phyloP scores from a whole-genome alignment of 2,797 vertebrate species.

The Urosaurus nigricauda region DNA sequence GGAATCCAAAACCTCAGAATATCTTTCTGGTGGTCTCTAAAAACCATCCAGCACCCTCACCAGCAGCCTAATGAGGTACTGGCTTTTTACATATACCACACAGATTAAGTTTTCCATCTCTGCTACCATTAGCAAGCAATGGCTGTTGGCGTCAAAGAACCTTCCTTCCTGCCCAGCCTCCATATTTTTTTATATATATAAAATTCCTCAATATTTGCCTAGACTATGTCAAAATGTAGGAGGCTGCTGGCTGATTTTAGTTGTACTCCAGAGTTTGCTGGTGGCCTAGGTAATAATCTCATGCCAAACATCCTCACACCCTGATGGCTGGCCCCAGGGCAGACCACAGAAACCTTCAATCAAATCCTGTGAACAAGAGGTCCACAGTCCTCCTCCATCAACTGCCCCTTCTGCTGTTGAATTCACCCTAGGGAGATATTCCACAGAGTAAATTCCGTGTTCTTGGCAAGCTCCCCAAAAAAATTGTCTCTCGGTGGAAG shows the following conservation, averaged over 20 bases:
- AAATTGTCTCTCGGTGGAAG: slow-evolving; percentile 23
- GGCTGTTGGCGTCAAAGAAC: slow-evolving; percentile 28
- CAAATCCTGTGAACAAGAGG: slow-evolving; percentile 53
- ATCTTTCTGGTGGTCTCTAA: slow-evolving; percentile 56
- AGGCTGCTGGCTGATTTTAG: slow-evolving; percentile 54
- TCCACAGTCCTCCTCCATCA: slow-evolving; percentile 36
- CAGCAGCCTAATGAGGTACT: slow-evolving; percentile 17
- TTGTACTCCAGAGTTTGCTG: slow-evolving; percentile 54
- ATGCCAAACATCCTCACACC: slow-evolving; percentile 57
- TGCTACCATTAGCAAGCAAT: not conserved
- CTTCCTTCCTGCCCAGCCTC: not conserved
- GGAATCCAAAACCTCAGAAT: slow-evolving; percentile 31
- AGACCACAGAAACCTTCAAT: slow-evolving; percentile 77
- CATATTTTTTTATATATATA: not conserved
- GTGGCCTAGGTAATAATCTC: slow-evolving; percentile 69
- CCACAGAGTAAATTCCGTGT: slow-evolving; percentile 65
- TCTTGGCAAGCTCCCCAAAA: slow-evolving; percentile 43
- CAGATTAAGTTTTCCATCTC: slow-evolving; percentile 7
- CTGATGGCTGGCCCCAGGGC: slow-evolving; percentile 29
- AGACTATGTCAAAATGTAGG: slow-evolving; percentile 43
- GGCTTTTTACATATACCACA: slow-evolving; percentile 53
- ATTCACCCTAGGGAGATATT: slow-evolving; percentile 56
- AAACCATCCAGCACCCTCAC: slow-evolving; percentile 37
- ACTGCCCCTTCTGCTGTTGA: slow-evolving; percentile 20
- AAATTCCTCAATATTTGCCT: slow-evolving; percentile 58